Conservation (phyloP, 2,797 vertebrate species). For the Acanthis flammea region DNA sequence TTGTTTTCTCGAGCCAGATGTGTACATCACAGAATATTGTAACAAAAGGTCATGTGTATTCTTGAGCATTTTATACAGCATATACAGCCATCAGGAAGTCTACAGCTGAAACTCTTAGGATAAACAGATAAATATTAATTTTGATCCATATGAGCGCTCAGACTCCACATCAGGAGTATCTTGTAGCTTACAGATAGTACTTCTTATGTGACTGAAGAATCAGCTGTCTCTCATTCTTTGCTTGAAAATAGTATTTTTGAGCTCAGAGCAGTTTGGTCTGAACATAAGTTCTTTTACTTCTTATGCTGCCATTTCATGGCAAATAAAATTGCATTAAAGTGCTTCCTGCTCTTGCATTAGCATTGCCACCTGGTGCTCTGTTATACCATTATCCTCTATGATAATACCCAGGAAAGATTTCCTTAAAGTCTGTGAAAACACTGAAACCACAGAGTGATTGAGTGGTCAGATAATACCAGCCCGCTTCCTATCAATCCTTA, state of each 20-base stretch:
- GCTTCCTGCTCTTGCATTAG: not conserved
- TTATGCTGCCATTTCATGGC: not conserved
- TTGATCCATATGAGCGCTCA: not conserved
- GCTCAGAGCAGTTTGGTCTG: not conserved
- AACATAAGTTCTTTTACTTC: not conserved
- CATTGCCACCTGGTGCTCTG: not conserved
- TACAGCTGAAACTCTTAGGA: not conserved
- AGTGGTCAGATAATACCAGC: not conserved
- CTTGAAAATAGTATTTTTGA: not conserved
- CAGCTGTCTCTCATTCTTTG: not conserved
- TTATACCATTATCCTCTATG: not conserved
- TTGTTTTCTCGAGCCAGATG: not conserved
- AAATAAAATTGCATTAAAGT: not conserved
- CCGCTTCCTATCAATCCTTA: not conserved
- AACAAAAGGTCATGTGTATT: not conserved
- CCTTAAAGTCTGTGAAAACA: not conserved
- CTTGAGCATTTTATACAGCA: not conserved
- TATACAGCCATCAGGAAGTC: not conserved
- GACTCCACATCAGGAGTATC: not conserved
- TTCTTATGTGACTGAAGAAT: not conserved
- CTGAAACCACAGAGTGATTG: not conserved
- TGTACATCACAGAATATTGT: not conserved
- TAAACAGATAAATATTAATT: not conserved
- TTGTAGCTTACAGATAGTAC: not conserved
- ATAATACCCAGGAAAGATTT: not conserved